These are phyloP conservation scores for Gasterosteus aculeatus DNA, from an alignment of 2,113 vertebrate genomes.

Conservation along the genomic window DNA sequence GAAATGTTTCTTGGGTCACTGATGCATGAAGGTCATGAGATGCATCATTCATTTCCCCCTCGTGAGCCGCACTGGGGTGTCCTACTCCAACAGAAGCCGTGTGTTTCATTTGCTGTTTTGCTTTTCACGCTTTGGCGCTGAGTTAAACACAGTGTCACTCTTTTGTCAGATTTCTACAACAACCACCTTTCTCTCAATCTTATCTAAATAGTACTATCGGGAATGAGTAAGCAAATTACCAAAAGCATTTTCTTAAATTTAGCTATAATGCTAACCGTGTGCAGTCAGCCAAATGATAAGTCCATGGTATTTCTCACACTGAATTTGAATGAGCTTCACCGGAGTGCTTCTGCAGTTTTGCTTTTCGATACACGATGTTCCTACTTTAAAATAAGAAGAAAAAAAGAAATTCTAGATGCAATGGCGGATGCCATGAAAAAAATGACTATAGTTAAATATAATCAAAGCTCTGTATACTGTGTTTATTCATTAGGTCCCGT, in stretches of 20 bases:
- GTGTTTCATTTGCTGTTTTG: background rate
- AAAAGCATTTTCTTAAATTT: background rate
- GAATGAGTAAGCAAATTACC: background rate
- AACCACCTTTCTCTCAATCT: background rate
- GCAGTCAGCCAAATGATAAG: constrained; percentile 6
- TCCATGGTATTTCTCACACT: background rate
- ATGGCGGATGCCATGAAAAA: background rate
- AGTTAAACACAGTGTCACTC: background rate
- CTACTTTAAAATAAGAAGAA: background rate
- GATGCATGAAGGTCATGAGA: constrained; percentile 61
- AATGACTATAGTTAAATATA: constrained; percentile 11
- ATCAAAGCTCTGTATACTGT: constrained; percentile 12
- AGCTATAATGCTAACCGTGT: background rate
- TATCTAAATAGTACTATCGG: background rate
- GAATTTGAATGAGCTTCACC: background rate
- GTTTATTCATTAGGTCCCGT: constrained; percentile 13
- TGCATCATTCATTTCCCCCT: constrained; percentile 34
- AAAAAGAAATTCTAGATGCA: background rate
- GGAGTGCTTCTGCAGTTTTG: background rate
- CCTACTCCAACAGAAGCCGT: background rate
- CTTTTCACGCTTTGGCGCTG: background rate
- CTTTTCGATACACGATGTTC: constrained; percentile 11
- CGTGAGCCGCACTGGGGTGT: constrained; percentile 4
- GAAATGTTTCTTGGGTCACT: constrained; percentile 52
- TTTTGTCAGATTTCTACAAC: constrained; percentile 1